Conservation (phyloP, 2,113 vertebrate genomes). For the Pterocles orientalis region DNA sequence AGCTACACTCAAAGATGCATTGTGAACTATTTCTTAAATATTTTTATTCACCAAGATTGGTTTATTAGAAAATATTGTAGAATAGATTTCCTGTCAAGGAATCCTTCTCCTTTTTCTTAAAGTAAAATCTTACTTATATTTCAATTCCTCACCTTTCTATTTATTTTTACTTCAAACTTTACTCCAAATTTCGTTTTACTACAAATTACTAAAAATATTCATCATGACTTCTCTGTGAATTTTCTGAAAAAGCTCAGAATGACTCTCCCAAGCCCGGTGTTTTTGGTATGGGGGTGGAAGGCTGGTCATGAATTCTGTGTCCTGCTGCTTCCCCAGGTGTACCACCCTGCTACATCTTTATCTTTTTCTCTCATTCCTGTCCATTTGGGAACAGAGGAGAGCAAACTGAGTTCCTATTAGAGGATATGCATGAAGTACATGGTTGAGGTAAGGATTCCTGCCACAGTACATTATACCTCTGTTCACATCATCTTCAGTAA, state of each 20-base stretch:
- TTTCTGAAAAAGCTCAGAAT: neutral
- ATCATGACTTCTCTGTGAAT: neutral
- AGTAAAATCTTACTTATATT: neutral
- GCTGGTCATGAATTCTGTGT: neutral
- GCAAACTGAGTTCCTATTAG: neutral
- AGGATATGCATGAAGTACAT: neutral
- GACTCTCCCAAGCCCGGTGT: neutral
- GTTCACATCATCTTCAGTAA: neutral
- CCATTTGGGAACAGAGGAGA: neutral
- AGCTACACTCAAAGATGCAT: neutral
- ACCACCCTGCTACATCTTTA: rapidly evolving
- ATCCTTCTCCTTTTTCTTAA: neutral
- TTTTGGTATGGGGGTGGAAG: neutral
- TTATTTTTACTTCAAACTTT: neutral
- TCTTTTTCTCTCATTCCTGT: neutral
- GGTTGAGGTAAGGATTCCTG: neutral
- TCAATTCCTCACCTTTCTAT: neutral
- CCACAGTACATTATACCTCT: neutral
- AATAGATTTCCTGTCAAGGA: neutral
- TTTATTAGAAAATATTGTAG: neutral
- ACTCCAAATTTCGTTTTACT: neutral
- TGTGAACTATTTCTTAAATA: neutral
- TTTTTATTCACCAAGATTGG: neutral
- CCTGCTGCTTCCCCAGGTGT: neutral
- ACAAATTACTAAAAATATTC: neutral